Evolutionary conservation across 2,888 invertebrate genomes (phyloP).

Genomic region (Bellardia pandia): DNA sequence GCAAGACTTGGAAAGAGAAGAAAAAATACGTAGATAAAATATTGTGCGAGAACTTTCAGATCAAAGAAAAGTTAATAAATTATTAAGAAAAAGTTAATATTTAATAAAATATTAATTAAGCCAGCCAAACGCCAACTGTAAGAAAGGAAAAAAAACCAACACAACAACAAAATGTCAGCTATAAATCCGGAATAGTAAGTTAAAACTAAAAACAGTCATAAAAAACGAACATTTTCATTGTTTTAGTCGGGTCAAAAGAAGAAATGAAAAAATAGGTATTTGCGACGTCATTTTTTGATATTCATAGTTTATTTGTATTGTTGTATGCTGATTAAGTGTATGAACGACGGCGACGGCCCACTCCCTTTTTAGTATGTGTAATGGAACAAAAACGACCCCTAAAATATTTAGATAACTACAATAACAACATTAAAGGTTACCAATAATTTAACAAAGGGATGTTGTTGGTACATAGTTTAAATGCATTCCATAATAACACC

Average conservation of each 20-base stretch:
- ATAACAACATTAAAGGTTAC: slow-evolving; percentile 20
- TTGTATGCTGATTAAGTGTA: slow-evolving; percentile 55
- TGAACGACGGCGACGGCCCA: slow-evolving; percentile 64
- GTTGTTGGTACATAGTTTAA: neutral
- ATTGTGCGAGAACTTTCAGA: slow-evolving; percentile 66
- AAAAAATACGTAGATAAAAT: slow-evolving; percentile 62
- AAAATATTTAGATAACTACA: slow-evolving; percentile 52
- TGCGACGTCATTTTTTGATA: slow-evolving; percentile 81
- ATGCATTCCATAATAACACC: slow-evolving; percentile 12
- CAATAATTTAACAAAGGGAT: slow-evolving; percentile 45
- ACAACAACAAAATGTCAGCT: slow-evolving; percentile 82
- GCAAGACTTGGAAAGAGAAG: slow-evolving; percentile 53
- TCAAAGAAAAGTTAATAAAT: slow-evolving; percentile 72
- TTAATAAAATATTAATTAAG: slow-evolving; percentile 40
- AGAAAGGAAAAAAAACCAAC: slow-evolving; percentile 67
- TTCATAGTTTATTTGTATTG: slow-evolving; percentile 53
- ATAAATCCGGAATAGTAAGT: slow-evolving; percentile 95
- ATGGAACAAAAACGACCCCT: slow-evolving; percentile 63
- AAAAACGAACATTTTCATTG: slow-evolving; percentile 39
- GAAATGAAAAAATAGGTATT: slow-evolving; percentile 65
- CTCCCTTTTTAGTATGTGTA: slow-evolving; percentile 72
- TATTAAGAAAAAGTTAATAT: slow-evolving; percentile 68
- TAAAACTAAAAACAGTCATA: slow-evolving; percentile 66
- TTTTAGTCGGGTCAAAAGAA: slow-evolving; percentile 38
- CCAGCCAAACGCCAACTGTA: slow-evolving; percentile 24